These are phyloP conservation scores for Caenorhabditis doughertyi DNA, from an alignment of 2,888 invertebrate genomes.

Conservation along the genomic window DNA sequence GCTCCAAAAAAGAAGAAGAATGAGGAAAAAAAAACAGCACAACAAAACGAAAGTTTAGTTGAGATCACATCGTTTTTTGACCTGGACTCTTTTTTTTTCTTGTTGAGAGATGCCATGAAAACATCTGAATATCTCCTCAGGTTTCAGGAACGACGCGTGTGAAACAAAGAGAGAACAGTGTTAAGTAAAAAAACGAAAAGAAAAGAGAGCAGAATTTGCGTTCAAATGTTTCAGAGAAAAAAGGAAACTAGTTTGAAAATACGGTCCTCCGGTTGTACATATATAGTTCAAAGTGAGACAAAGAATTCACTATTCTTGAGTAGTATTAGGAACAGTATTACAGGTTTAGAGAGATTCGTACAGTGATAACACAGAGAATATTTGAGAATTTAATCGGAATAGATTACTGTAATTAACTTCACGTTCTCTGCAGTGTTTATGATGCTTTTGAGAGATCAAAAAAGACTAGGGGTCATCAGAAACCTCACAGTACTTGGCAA, in stretches of 20 bases:
- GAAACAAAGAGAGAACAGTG: slow-evolving; percentile 6
- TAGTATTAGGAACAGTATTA: slow-evolving; percentile 3
- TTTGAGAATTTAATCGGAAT: too few relatives aligned
- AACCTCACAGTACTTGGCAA: neutral
- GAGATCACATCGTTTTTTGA: slow-evolving; percentile 31
- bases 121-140: slow-evolving; percentile 40
- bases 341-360: neutral
- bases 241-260: neutral
- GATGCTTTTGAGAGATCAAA: too few relatives aligned
- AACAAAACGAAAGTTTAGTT: slow-evolving; percentile 32
- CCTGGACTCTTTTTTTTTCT: slow-evolving; percentile 22
- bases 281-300: neutral
- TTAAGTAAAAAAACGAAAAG: slow-evolving; percentile 6
- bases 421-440: too few relatives aligned
- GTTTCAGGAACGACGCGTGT: slow-evolving; percentile 39
- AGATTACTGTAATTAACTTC: too few relatives aligned
- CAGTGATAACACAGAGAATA: too few relatives aligned
- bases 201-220: neutral
- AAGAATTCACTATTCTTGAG: neutral
- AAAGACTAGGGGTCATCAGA: too few relatives aligned
- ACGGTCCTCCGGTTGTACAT: neutral
- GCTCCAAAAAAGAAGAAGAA: slow-evolving; percentile 3
- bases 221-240: neutral
- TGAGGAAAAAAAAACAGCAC: slow-evolving; percentile 31
- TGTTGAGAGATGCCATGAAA: slow-evolving; percentile 26